phyloP scores from a whole-genome alignment of 2,113 vertebrate genomes.

The Thamnaconus septentrionalis region DNA sequence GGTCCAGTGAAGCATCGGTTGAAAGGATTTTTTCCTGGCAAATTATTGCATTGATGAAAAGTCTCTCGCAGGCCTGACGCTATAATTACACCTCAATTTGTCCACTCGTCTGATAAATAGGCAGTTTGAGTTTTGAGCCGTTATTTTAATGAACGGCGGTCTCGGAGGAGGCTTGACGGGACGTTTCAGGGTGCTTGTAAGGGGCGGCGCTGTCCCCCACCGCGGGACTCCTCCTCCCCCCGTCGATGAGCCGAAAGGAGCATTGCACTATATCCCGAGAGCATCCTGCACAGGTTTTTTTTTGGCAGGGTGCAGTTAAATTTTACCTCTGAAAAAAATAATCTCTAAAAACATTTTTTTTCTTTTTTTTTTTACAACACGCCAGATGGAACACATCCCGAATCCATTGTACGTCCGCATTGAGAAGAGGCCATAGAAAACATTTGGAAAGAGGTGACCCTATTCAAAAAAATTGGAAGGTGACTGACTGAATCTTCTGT shows the following conservation, averaged over 20 bases:
- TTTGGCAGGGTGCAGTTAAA: no score
- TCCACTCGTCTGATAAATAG: constrained; percentile 48
- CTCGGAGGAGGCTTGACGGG: constrained; percentile 40
- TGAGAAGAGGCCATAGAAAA: no score
- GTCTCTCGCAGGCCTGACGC: constrained; percentile 32
- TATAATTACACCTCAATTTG: constrained; percentile 61
- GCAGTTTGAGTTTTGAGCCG: constrained; percentile 41
- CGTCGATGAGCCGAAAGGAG: constrained; percentile 1
- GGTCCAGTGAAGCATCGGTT: no score
- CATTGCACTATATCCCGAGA: neutral
- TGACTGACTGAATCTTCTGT: no score
- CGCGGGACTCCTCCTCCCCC: constrained; percentile 19
- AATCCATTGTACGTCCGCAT: no score
- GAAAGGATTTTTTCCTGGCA: constrained; percentile 20
- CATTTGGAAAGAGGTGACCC: no score
- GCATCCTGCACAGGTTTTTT: no score
- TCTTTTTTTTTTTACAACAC: no score
- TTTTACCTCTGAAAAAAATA: no score
- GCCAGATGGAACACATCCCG: no score
- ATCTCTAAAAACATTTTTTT: no score
- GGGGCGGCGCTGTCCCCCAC: constrained; percentile 2
- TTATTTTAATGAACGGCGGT: constrained; percentile 53
- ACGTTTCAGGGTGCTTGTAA: constrained; percentile 40
- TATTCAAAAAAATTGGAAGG: no score
- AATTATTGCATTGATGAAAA: constrained; percentile 43